Base-by-base conservation (phyloP, 2,113 vertebrate genomes). In the Nannobrachium achirus region DNA sequence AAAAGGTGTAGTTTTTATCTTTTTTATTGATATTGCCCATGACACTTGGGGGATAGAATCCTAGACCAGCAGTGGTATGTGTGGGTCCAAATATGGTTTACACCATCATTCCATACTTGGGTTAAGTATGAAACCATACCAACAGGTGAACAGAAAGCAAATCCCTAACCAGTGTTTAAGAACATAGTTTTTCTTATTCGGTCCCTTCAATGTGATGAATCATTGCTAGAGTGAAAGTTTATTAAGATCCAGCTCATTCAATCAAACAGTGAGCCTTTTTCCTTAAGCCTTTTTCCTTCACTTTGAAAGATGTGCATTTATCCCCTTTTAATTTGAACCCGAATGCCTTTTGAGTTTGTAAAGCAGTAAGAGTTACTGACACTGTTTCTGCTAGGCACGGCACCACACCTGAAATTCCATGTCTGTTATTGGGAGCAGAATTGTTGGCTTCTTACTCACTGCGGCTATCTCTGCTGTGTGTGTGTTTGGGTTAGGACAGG, bases 401-500 rank as follows among this genome's bases (percentile, higher is more conserved):
- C 56, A 19, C 52, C 63, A 69, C 38, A 25, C 53, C 39, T 52
- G 56, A 75, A 79, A 83, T 45, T 69, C 53, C 44, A 51, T 73
- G 55, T 74, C 19, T 79, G 82, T 82, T 63, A 74, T 79, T 84
- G 80, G 66, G 49, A 68, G 46, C 15, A 4, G 4, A 41, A 56
- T 69, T 2, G 8, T 10, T 8, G 6, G 14, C 48, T 62, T 71
- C 66, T 62, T 52, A 49, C 55, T 75, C 53, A 45, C 53, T 56
- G 19, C 53, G 64, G 55, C 58, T 56, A 58, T 67, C 50, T 9
- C 9, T 14, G 61, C 69, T 72, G 69, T 49, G 5, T 42, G 10
- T 60, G 7, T 46, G 14, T 60, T 48, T 52, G 49, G 68, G 58
- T 64, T 57, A 19, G 72, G 63, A 78, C 86, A 85, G 88, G 88